Base-by-base conservation (phyloP, 2,888 invertebrate genomes). In the Linnaemya tessellans region DNA sequence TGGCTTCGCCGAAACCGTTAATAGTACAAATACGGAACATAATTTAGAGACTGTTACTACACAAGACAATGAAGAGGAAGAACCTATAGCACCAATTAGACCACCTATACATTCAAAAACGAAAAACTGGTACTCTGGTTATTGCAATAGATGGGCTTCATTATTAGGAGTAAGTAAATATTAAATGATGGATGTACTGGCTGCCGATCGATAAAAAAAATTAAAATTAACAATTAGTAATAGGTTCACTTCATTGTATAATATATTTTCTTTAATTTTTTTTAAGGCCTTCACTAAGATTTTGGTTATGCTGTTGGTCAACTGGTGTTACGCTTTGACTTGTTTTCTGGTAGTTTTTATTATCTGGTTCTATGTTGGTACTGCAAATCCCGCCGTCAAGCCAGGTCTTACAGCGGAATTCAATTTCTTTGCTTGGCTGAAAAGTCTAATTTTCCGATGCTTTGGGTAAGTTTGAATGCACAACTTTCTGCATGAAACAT, bases 81-180 rank as follows among this genome's bases (percentile, higher is more conserved):
- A 93, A 80, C 94, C 94, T 5, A 94, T 94, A 85, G 92, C 92
- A 0, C 93, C 93, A 9, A 93, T 94, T 88, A 94, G 95, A 88
- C 93, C 94, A 51, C 95, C 95, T 88, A 96, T 97, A 87, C 97
- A 97, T 91, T 96, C 96, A 10, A 98, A 98, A 93, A 96, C 97
- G 88, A 96, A 97, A 89, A 98, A 98, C 90, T 98, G 98, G 98
- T 99, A 98, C 93, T 98, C 98, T 0, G 95, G 96, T 88, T 95
- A 98, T 88, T 98, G 98, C 92, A 99, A 98, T 92, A 94, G 98
- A 89, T 99, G 98, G 98, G 95, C 98, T 64, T 98, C 98, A 1
- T 93, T 99, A 4, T 93, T 96, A 88, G 98, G 98, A 89, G 98
- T 98, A 93, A 94, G 95, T 94, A 51, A 35, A 62, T 65, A 11